A percentile compares a stretch with the other conserved stretches of the same genome.
These are phyloP conservation scores for Cryptocephalus moraei DNA, from an alignment of 2,888 invertebrate genomes.

Conservation along the genomic window DNA sequence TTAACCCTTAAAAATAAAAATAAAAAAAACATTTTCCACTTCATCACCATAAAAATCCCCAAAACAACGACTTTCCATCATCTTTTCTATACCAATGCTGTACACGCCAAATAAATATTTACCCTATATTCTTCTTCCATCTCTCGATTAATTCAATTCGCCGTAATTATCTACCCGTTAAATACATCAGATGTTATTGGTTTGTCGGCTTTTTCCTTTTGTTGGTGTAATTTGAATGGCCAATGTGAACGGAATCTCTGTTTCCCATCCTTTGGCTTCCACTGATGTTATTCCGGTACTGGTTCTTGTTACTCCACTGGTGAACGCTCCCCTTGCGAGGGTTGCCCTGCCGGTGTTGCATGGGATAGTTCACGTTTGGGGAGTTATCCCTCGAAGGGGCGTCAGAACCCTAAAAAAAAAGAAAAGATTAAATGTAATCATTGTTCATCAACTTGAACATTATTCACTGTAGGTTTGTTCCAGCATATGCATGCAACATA, in stretches of 20 bases:
- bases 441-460: too few relatives aligned
- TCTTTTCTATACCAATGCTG: not conserved
- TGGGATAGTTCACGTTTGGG: conserved; percentile 27
- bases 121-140: conserved; percentile 3
- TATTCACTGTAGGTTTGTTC: too few relatives aligned
- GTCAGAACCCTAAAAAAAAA: conserved; percentile 26
- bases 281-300: conserved; percentile 13
- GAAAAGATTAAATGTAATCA: not conserved
- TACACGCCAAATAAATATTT: conserved; percentile 5
- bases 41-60: not conserved
- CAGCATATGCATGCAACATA: too few relatives aligned
- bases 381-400: conserved; percentile 35
- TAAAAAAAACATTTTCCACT: not conserved
- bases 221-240: conserved; percentile 17
- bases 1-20: not conserved
- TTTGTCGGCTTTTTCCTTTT: conserved; percentile 25
- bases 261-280: conserved; percentile 15
- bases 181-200: conserved; percentile 16
- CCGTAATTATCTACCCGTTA: not conserved
- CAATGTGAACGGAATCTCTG: conserved; percentile 15
- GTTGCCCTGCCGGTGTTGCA: too few relatives aligned
- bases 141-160: not conserved
- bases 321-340: too few relatives aligned
- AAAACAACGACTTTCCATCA: not conserved
- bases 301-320: conserved; percentile 11